Base-by-base conservation (phyloP, 2,888 invertebrate genomes). In the Scaptomyza polygonia region DNA sequence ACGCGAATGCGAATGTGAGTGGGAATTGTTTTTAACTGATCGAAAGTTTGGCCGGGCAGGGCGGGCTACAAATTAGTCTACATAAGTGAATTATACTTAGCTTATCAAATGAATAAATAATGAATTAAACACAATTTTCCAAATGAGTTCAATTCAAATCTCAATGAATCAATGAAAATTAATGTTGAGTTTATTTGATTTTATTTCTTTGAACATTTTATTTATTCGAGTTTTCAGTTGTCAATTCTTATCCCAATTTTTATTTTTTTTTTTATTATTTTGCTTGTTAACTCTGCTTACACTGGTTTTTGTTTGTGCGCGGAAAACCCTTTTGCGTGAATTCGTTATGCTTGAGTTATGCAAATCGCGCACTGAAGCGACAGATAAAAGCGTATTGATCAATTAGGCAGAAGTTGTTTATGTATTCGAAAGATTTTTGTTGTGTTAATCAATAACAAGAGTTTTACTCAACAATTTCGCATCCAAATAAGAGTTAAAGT, bases 331-430 rank as follows among this genome's bases (percentile, higher is more conserved):
- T 86, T 83, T 56, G 62, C 40, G 63, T 65, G 59, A 63, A 68
- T 71, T 75, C 63, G 55, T 72, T 75, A 36, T 47, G 51, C 69
- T 70, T 57, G 54, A 70, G 70, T 57, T 74, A 79, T 86, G 77
- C 72, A 80, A 82, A 86, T 83, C 69, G 72, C 61, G 67, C 58
- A 47, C 59, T 55, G 65, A 61, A 47, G 65, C 67, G 58, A 57
- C 62, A 61, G 59, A 48, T 49, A 47, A 55, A 61, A 79, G 66
- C 75, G 57, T 82, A 86, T 77, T 82, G 82, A 83, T 83, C 86
- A 83, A 83, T 83, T 83, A 83, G 84, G 84, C 86, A 78, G 76
- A 80, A 72, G 65, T 73, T 65, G 64, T 76, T 73, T 80, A 73
- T 73, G 64, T 55, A 52, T 68, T 57, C 45, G 29, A 45, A 47